phyloP scores from a whole-genome alignment of 1,140 invertebrate genomes.

The Hermetia illucens region DNA sequence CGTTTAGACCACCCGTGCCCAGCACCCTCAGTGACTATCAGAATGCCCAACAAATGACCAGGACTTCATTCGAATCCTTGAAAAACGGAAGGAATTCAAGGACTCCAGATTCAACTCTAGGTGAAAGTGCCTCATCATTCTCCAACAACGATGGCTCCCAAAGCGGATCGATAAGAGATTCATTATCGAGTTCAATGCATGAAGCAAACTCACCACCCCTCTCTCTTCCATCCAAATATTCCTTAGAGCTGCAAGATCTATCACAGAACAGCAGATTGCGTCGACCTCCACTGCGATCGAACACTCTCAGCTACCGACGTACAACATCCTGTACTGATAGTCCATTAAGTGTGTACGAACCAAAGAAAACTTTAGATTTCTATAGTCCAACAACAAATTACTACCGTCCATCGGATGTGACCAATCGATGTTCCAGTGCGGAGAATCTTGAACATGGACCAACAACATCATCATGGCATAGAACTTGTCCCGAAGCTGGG shows the following conservation, averaged over 20 bases:
- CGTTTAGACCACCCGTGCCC: too few relatives aligned
- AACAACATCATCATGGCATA: slow-evolving; percentile 13
- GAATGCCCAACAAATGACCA: slow-evolving; percentile 23
- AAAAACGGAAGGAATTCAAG: slow-evolving; percentile 26
- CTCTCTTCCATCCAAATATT: slow-evolving; percentile 6
- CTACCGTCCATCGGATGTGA: slow-evolving; percentile 4
- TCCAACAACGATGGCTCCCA: slow-evolving; percentile 25
- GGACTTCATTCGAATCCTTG: slow-evolving; percentile 25
- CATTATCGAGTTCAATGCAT: too few relatives aligned
- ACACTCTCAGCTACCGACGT: background rate
- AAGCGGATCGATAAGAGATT: slow-evolving; percentile 6
- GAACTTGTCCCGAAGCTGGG: background rate
- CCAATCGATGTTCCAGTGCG: slow-evolving; percentile 20
- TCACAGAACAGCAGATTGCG: background rate
- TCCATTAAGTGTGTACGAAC: slow-evolving; percentile 3
- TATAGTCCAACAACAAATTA: slow-evolving; percentile 6
- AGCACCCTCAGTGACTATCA: slow-evolving; percentile 15
- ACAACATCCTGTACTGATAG: slow-evolving; percentile 6
- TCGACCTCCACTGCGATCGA: background rate
- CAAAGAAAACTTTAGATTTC: background rate
- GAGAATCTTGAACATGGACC: slow-evolving; percentile 22
- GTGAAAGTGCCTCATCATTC: slow-evolving; percentile 27
- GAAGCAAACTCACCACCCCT: too few relatives aligned
- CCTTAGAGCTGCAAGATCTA: slow-evolving; percentile 21
- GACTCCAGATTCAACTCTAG: slow-evolving; percentile 25